Evolutionary conservation across 1,140 invertebrate genomes (phyloP), one percentile per base, ranked within the genome.

Genomic region (Aphelenchoides besseyi): DNA sequence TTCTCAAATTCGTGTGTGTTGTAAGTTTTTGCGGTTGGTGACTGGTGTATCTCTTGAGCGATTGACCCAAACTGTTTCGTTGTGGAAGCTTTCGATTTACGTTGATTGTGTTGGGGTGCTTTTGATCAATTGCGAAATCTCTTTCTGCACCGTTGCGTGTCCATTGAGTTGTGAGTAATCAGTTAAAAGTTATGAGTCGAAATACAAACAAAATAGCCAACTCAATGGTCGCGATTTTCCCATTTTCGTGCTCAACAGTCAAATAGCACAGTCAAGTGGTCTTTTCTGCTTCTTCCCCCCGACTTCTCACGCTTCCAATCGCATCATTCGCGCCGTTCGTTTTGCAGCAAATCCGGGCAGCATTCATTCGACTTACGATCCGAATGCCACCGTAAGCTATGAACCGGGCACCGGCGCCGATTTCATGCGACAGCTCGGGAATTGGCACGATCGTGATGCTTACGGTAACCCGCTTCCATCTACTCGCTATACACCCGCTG

Each of bases 401-500:
- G 55, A 59, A 23, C 55, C 55, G 5, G 55, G 55, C 5, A 59
- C 26, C 5, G 55, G 55, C 5, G 55, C 55, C 12, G 63, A 66
- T 37, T 23, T 53, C 3, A 66, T 66, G 63, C 32, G 30, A 32
- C 63, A 37, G 3, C 30, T 12, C 2, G 63, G 63, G 32, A 59
- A 23, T 48, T 66, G 63, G 63, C 63, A 66, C 36, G 32, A 66
- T n/a, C 63, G 63, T 18, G 63, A 66, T 30, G 63, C 63, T 12
- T 66, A 61, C 30, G 59, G 59, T n/a, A 61, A 61, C 30, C 32
- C 16, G 36, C 3, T 66, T 23, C n/a, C n/a, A 23, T 37, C 16
- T 1, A 66, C 16, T 23, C 18, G 5, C 18, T 59, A 59, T 23
- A 48, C 41, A 23, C 41, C 41, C 41, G 41, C 41, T 23, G 12